Percentiles rank a stretch among this genome's conserved stretches.
phyloP scores from a whole-genome alignment of 2,888 invertebrate species.

The Cataglyphis livida region DNA sequence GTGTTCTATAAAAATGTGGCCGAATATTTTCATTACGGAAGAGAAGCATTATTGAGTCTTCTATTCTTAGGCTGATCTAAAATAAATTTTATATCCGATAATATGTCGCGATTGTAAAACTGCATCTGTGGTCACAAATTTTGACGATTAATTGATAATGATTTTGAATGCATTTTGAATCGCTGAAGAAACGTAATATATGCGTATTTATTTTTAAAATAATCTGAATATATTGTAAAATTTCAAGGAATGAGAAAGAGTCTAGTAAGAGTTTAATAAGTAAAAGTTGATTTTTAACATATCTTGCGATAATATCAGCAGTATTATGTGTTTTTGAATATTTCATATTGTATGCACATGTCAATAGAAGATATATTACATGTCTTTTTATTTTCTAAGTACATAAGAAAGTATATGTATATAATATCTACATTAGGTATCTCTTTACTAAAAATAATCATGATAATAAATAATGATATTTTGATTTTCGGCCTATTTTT shows the following conservation, averaged over 20 bases:
- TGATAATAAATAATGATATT: background rate
- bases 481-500: background rate
- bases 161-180: background rate
- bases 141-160: slow-evolving; percentile 50
- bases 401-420: background rate
- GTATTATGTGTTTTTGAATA: background rate
- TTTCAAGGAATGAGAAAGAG: background rate
- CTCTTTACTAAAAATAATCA: background rate
- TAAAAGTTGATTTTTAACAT: background rate
- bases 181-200: background rate
- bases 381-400: background rate
- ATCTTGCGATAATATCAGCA: background rate
- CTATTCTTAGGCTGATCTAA: slow-evolving; percentile 65
- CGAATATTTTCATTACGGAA: slow-evolving; percentile 50
- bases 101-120: slow-evolving; percentile 66
- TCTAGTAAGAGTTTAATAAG: background rate
- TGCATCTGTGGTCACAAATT: slow-evolving; percentile 67
- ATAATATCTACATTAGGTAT: background rate
- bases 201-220: background rate
- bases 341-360: background rate
- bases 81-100: slow-evolving; percentile 63
- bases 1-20: background rate
- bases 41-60: slow-evolving; percentile 48
- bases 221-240: background rate
- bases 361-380: background rate